A percentile compares a stretch with the other conserved stretches of the same genome.
Conservation (phyloP, 2,888 invertebrate genomes). For the Dynastes grantii region DNA sequence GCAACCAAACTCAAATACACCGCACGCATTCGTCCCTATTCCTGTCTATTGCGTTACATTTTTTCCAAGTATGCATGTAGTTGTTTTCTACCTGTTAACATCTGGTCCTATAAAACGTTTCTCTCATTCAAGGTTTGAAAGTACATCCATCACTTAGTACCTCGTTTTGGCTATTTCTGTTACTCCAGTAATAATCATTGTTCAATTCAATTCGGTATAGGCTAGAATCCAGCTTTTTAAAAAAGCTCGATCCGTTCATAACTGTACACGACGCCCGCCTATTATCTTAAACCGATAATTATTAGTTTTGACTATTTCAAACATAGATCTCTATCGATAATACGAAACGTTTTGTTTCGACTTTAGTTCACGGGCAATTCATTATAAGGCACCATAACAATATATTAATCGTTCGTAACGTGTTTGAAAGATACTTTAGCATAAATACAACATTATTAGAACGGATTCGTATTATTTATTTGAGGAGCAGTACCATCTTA, state of each 20-base stretch:
- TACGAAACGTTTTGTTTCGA: neutral
- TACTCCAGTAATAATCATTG: no score
- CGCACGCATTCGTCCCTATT: no score
- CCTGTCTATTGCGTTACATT: no score
- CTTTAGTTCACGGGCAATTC: conserved; percentile 29
- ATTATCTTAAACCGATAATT: conserved; percentile 13
- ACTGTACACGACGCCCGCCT: conserved; percentile 13
- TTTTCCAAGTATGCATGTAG: no score
- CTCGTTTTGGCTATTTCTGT: no score
- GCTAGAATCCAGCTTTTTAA: no score
- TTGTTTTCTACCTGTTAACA: no score
- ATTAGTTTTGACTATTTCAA: conserved; percentile 16
- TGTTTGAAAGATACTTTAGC: conserved; percentile 21
- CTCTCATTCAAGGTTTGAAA: no score
- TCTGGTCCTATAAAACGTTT: no score
- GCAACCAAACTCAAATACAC: no score
- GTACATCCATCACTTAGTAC: no score
- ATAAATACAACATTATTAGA: conserved; percentile 42
- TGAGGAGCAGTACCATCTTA: conserved; percentile 37
- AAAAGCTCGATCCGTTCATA: neutral
- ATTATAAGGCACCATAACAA: conserved; percentile 11
- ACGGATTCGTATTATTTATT: conserved; percentile 40
- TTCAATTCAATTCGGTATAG: no score
- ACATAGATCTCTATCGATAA: conserved; percentile 13
- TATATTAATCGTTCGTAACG: conserved; percentile 18